Evolutionary conservation across 2,113 vertebrate genomes (phyloP).

Genomic region (Hippocampus abdominalis): DNA sequence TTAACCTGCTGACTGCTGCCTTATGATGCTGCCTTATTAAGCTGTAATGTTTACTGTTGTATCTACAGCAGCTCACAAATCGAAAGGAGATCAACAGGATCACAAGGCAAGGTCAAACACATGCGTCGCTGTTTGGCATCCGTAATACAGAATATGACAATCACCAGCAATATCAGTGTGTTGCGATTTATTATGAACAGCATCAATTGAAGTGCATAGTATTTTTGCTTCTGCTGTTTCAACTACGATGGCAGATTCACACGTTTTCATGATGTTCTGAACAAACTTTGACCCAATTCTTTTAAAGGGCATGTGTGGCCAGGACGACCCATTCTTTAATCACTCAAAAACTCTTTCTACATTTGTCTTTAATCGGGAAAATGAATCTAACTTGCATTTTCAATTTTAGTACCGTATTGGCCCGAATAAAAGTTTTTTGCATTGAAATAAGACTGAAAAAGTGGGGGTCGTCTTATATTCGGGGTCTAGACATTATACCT

Average conservation of each 20-base stretch:
- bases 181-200: neutral
- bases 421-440: no score
- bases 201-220: neutral
- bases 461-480: no score
- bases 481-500: no score
- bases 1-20: constrained; percentile 11
- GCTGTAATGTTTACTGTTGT: constrained; percentile 12
- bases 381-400: no score
- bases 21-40: constrained; percentile 26
- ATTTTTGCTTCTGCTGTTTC: neutral
- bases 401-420: no score
- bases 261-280: neutral
- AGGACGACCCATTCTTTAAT: no score
- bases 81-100: constrained; percentile 32
- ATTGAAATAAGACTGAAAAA: no score
- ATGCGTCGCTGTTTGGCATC: neutral
- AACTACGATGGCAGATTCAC: neutral
- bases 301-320: neutral
- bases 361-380: no score
- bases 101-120: constrained; percentile 34
- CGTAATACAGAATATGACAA: constrained; percentile 3
- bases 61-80: constrained; percentile 20
- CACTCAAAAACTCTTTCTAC: no score
- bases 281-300: neutral
- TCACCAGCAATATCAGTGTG: constrained; percentile 1